A percentile compares a stretch with the other conserved stretches of the same genome.
phyloP scores from a whole-genome alignment of 2,888 invertebrate species.

The Galerucella nymphaeae region DNA sequence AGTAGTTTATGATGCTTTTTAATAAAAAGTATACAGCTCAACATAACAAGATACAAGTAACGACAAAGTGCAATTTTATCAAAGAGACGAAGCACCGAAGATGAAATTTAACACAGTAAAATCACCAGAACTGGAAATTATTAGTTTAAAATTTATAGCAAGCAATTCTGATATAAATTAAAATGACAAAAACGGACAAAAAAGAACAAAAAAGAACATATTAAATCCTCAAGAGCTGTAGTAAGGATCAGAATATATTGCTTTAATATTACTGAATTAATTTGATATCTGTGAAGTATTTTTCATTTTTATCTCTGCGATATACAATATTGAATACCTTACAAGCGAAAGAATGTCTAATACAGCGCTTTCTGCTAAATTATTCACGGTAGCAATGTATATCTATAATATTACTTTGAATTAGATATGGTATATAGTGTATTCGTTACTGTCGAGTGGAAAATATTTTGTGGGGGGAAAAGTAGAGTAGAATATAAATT shows the following conservation, averaged over 20 bases:
- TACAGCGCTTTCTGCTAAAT: constrained; percentile 30
- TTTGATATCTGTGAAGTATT: constrained; percentile 42
- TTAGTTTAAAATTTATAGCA: constrained; percentile 19
- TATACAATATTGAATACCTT: constrained; percentile 37
- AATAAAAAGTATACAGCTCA: too few relatives aligned
- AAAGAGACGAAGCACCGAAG: not conserved
- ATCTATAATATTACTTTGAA: constrained; percentile 22
- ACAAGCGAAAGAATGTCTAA: constrained; percentile 38
- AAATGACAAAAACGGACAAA: constrained; percentile 9
- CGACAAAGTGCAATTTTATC: not conserved
- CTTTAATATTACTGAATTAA: constrained; percentile 40
- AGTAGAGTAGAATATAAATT: too few relatives aligned
- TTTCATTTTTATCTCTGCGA: constrained; percentile 46
- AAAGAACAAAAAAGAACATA: constrained; percentile 21
- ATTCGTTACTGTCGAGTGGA: not conserved
- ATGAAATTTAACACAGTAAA: not conserved
- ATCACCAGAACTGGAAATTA: not conserved
- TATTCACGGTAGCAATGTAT: constrained; percentile 33
- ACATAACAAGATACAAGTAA: too few relatives aligned
- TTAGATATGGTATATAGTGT: constrained; percentile 2
- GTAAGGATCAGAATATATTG: constrained; percentile 35
- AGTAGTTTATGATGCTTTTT: too few relatives aligned
- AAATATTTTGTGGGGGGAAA: not conserved
- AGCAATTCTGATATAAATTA: constrained; percentile 2
- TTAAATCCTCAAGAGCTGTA: constrained; percentile 21